Evolutionary conservation across 2,113 vertebrate genomes (phyloP), one percentile per base, ranked within the genome.

Genomic region (Marmota flaviventris): DNA sequence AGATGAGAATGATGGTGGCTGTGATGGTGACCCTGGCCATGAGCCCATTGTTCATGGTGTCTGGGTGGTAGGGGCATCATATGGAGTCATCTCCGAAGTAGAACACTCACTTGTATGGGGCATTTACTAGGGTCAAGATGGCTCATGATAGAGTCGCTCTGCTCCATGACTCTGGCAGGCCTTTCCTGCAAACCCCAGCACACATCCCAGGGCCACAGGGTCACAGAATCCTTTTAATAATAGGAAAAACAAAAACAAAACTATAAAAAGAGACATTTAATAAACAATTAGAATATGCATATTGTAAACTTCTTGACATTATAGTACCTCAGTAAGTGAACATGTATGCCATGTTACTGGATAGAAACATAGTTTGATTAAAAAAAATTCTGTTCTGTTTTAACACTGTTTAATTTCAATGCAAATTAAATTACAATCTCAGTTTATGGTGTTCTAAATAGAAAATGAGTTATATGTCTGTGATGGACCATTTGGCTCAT

Each of bases 381-480:
- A 39, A 48, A 48, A 48, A 48, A 87, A 45, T 67, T 53, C n/a
- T 18, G 90, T 85, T 27, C 20, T 34, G 9, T 39, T 39, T 39
- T 39, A 39, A 39, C 39, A 39, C 39, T 39, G 39, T 39, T 39
- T 39, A 39, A 89, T 84, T 34, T 82, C 39, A 70, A 91, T 90
- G 27, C 13, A 88, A 91, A 87, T 42, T 88, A 7, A 73, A 75
- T 78, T 42, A 87, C 16, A 82, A 77, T 84, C 16, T 82, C 45
- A 92, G 53, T 83, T 94, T 81, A 72, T 37, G 7, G 10, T 92
- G 56, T 89, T 87, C 42, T 78, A 95, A 91, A 91, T 72, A 83
- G 32, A 89, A 89, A 73, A 89, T 69, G 4, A 91, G 32, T 73
- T 91, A 67, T 39, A 42, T n/a, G 51, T 85, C 86, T 84, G 9